A percentile compares a stretch with the other conserved stretches of the same genome.
phyloP scores from a whole-genome alignment of 2,113 vertebrate genomes.

The Gila orcuttii region DNA sequence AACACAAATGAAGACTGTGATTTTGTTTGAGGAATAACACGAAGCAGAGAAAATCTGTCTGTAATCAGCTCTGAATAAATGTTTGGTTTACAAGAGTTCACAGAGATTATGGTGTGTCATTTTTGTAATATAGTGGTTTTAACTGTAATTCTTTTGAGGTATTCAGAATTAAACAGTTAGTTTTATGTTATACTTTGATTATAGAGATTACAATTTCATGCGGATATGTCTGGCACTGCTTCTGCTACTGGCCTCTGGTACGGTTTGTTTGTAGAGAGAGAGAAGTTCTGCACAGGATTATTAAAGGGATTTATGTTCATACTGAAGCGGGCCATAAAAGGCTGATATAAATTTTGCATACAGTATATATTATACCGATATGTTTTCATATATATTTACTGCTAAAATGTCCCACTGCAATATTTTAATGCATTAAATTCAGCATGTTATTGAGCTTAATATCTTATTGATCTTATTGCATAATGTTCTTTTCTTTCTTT shows the following conservation, averaged over 20 bases:
- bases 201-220: neutral
- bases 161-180: neutral
- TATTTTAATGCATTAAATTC: neutral
- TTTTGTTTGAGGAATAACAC: neutral
- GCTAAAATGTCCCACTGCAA: neutral
- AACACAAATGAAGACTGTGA: neutral
- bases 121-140: conserved; percentile 40
- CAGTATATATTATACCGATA: neutral
- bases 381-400: neutral
- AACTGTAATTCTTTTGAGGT: conserved; percentile 45
- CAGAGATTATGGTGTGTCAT: conserved; percentile 53
- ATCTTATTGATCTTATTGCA: too few relatives aligned
- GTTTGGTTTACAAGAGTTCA: neutral
- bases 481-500: neutral
- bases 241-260: neutral
- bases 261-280: conserved; percentile 20
- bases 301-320: conserved; percentile 4
- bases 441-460: neutral
- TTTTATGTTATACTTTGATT: conserved; percentile 11
- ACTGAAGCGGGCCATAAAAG: neutral
- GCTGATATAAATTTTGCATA: neutral
- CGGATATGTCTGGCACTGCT: neutral
- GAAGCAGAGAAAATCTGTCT: conserved; percentile 1
- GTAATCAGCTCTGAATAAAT: neutral
- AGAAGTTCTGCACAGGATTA: neutral